Percentiles rank a stretch among this genome's conserved stretches.
phyloP scores from a whole-genome alignment of 2,888 invertebrate genomes.

The Sminthurinus aureus region DNA sequence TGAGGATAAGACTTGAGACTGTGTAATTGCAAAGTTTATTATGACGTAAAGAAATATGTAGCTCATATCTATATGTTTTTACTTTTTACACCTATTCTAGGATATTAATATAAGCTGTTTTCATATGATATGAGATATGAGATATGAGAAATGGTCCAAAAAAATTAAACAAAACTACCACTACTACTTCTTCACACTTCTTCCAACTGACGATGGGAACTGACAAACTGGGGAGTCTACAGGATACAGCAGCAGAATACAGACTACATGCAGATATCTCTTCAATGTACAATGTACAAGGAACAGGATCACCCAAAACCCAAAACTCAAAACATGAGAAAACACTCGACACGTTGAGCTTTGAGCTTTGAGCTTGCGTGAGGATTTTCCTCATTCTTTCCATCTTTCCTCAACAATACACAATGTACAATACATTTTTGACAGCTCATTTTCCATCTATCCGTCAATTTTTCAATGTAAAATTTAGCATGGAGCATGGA shows the following conservation, averaged over 20 bases:
- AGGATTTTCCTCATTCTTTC: too few relatives aligned
- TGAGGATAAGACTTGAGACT: not conserved
- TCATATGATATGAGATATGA: not conserved
- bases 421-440: not conserved
- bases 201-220: not conserved
- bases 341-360: too few relatives aligned
- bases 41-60: conserved; percentile 11
- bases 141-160: not conserved
- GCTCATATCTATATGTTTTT: too few relatives aligned
- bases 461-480: not conserved
- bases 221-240: not conserved
- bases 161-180: not conserved
- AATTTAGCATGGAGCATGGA: too few relatives aligned
- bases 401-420: not conserved
- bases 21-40: not conserved
- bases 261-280: not conserved
- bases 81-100: too few relatives aligned
- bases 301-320: not conserved
- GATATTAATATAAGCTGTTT: not conserved
- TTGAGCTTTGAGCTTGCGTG: too few relatives aligned
- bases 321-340: not conserved
- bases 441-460: not conserved
- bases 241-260: not conserved
- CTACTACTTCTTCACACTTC: not conserved
- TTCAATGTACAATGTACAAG: not conserved